A percentile compares a stretch with the other conserved stretches of the same genome.
phyloP scores from a whole-genome alignment of 2,888 invertebrate genomes.

The Nipponacmea schrenckii region DNA sequence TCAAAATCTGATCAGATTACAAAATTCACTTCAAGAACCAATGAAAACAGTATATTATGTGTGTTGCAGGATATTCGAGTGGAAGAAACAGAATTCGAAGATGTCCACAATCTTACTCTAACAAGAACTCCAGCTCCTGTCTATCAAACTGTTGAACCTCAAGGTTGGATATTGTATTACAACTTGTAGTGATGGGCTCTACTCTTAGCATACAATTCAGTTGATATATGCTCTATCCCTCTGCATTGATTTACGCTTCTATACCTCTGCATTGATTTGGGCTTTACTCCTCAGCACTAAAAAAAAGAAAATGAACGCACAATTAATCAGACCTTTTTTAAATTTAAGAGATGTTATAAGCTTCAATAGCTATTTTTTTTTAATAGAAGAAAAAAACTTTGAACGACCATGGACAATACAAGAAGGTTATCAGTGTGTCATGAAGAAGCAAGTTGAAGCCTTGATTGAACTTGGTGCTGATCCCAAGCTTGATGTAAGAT shows the following conservation, averaged over 20 bases:
- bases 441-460: slow-evolving; percentile 53
- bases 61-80: neutral
- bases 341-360: too few species aligned
- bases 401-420: slow-evolving; percentile 57
- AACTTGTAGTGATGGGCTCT: too few species aligned
- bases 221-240: too few species aligned
- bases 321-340: too few species aligned
- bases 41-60: neutral
- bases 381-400: slow-evolving; percentile 6
- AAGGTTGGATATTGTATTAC: too few species aligned
- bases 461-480: slow-evolving; percentile 48
- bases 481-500: slow-evolving; percentile 44
- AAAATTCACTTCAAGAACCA: too few species aligned
- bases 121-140: neutral
- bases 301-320: too few species aligned
- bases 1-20: too few species aligned
- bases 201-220: too few species aligned
- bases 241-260: too few species aligned
- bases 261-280: too few species aligned
- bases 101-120: neutral
- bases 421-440: slow-evolving; percentile 53
- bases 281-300: too few species aligned
- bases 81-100: neutral
- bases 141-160: neutral
- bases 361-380: neutral